Base-by-base conservation (phyloP, 2,888 invertebrate species). In the Imbricaverruca yamaguchii region DNA sequence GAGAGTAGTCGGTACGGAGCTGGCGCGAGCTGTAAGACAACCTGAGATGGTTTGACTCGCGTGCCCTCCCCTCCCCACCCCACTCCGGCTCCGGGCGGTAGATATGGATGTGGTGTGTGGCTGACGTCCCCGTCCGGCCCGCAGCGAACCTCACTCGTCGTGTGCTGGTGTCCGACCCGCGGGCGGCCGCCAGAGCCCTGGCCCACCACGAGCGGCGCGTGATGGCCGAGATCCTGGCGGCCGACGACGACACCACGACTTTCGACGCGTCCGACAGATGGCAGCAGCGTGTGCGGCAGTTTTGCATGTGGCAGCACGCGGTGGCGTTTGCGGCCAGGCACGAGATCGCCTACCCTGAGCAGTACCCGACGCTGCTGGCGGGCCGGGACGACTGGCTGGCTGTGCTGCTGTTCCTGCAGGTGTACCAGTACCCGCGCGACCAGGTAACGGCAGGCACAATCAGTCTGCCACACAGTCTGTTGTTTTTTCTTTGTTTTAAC, bases 351-450 rank as follows among this genome's bases (percentile, higher is more conserved):
- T 86, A 91, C 67, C 92, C 92, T 0, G 90, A 90, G 83, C 85
- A 87, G 83, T 90, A 92, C 84, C 86, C 93, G 56, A 89, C 88
- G 82, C 87, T 90, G 84, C 91, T 92, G 83, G 91, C 92, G 0
- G 87, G 87, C 25, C 86, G 88, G 0, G 90, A 92, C 86, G 89
- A 91, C 81, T 94, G 93, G 93, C 90, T 93, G 85, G 91, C 91
- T 80, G 91, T 93, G 85, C 86, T 93, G 21, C 87, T 93, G 53
- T 90, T 92, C 67, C 90, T 91, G 1, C 92, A 94, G 84, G 90
- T 92, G 57, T 92, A 92, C 84, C 89, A 91, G 82, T 92, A 93
- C 85, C 92, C 93, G 0, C 85, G 91, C 25, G 87, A 89, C 18
- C 91, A 91, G 87, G 90, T 91, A 85, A 80, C 39, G 39, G 39